A percentile compares a stretch with the other conserved stretches of the same genome.
phyloP scores from a whole-genome alignment of 2,888 invertebrate genomes.

The Mesorhabditis spiculigera region DNA sequence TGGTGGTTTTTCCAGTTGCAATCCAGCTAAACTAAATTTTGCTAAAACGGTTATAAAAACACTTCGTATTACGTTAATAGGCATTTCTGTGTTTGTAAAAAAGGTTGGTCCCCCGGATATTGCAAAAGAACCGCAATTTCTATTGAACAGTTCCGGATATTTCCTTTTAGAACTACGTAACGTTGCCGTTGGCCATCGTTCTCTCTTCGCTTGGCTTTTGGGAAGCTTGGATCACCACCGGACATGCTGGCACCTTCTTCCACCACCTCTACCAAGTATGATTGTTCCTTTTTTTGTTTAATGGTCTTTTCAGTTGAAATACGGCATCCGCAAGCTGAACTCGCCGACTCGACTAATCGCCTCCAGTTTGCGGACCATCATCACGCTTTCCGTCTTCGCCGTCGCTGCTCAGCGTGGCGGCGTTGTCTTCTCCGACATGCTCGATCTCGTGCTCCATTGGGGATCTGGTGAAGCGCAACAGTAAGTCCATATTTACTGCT shows the following conservation, averaged over 20 bases:
- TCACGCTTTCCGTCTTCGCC: constrained; percentile 22
- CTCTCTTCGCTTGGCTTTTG: constrained; percentile 48
- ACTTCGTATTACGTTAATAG: too few relatives aligned
- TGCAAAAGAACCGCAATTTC: too few relatives aligned
- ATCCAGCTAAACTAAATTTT: too few relatives aligned
- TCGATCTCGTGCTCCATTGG: neutral
- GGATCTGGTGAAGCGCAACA: neutral
- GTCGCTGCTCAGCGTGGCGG: neutral
- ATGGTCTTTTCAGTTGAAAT: constrained; percentile 36
- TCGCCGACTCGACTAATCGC: constrained; percentile 31
- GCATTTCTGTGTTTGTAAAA: too few relatives aligned
- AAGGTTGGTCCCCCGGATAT: too few relatives aligned
- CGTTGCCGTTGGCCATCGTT: constrained; percentile 38
- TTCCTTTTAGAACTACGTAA: constrained; percentile 10
- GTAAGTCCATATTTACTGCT: neutral
- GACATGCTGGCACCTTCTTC: constrained; percentile 41
- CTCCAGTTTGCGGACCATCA: constrained; percentile 24
- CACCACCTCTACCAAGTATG: constrained; percentile 40
- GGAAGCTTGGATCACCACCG: constrained; percentile 50
- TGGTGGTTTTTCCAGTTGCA: too few relatives aligned
- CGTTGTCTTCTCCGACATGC: neutral
- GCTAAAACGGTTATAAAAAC: too few relatives aligned
- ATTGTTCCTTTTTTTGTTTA: neutral
- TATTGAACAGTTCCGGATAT: neutral
- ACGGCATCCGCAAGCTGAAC: constrained; percentile 49